Evolutionary conservation across 2,888 invertebrate genomes (phyloP).

Genomic region (Acronicta leporina): DNA sequence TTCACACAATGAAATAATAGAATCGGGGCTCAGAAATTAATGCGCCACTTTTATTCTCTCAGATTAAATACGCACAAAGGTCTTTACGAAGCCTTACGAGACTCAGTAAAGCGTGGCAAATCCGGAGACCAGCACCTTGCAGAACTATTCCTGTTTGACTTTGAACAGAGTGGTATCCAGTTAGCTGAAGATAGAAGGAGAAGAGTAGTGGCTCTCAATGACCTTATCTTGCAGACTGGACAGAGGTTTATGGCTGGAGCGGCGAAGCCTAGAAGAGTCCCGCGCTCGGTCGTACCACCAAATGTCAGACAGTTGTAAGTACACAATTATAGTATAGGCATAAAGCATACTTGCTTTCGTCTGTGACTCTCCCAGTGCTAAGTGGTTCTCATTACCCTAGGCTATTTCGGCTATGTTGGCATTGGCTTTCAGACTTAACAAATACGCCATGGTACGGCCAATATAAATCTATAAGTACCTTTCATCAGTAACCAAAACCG

Average conservation of each 20-base stretch:
- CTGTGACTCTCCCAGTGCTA: too few relatives aligned
- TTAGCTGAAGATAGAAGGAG: slow-evolving; percentile 92
- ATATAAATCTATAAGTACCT: too few relatives aligned
- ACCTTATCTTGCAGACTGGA: slow-evolving; percentile 94
- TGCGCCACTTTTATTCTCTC: slow-evolving; percentile 40
- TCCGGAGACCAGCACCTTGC: slow-evolving; percentile 96
- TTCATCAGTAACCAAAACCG: too few relatives aligned
- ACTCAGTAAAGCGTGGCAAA: slow-evolving; percentile 93
- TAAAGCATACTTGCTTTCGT: too few relatives aligned
- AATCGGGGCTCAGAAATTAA: too few relatives aligned
- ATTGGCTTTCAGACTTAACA: too few relatives aligned
- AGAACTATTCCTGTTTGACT: slow-evolving; percentile 97
- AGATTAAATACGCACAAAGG: slow-evolving; percentile 97
- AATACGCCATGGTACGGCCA: too few relatives aligned
- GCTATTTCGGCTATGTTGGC: too few relatives aligned
- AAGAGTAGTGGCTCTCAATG: slow-evolving; percentile 95
- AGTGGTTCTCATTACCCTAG: too few relatives aligned
- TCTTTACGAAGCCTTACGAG: slow-evolving; percentile 93
- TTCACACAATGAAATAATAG: too few relatives aligned
- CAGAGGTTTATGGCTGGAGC: slow-evolving; percentile 95
- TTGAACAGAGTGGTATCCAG: slow-evolving; percentile 99
- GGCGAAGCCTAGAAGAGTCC: slow-evolving; percentile 91
- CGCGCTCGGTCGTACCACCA: slow-evolving; percentile 91
- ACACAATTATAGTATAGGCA: background rate
- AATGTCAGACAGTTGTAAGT: slow-evolving; percentile 93